phyloP scores from a whole-genome alignment of 2,113 vertebrate species.

The Uropsilus gracilis region DNA sequence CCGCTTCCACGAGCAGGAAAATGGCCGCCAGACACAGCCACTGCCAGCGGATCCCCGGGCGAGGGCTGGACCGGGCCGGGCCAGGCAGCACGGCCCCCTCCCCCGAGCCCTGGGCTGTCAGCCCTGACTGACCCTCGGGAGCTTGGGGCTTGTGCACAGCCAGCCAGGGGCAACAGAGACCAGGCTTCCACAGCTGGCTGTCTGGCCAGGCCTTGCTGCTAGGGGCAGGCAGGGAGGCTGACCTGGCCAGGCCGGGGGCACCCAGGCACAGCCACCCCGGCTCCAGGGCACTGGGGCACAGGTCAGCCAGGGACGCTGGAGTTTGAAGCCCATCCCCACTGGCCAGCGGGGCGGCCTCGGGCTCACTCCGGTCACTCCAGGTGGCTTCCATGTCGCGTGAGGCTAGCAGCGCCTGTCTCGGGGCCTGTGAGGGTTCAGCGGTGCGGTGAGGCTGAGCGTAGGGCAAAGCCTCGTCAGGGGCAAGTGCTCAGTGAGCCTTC shows the following conservation, averaged over 20 bases:
- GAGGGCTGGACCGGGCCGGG: neutral
- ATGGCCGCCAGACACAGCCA: neutral
- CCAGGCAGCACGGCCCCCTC: neutral
- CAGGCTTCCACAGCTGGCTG: too few relatives aligned
- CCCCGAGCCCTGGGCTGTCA: too few relatives aligned
- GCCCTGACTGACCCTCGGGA: too few relatives aligned
- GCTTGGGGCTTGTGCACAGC: too few relatives aligned
- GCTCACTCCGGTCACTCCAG: neutral
- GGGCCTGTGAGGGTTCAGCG: neutral
- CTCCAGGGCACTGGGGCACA: neutral
- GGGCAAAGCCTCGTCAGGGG: rapidly evolving
- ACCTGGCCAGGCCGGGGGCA: neutral
- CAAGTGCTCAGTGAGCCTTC: neutral
- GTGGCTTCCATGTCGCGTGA: neutral
- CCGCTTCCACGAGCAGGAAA: neutral
- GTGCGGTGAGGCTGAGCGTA: too few relatives aligned
- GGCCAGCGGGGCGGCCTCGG: neutral
- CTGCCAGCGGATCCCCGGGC: neutral
- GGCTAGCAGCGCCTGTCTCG: too few relatives aligned
- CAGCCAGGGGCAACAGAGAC: too few relatives aligned
- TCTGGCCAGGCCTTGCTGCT: too few relatives aligned
- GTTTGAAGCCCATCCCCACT: neutral
- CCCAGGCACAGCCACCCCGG: too few relatives aligned
- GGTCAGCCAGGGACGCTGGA: neutral
- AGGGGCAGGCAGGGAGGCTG: rapidly evolving